Conservation (phyloP, 2,797 vertebrate species). For the Phoeniculus purpureus region DNA sequence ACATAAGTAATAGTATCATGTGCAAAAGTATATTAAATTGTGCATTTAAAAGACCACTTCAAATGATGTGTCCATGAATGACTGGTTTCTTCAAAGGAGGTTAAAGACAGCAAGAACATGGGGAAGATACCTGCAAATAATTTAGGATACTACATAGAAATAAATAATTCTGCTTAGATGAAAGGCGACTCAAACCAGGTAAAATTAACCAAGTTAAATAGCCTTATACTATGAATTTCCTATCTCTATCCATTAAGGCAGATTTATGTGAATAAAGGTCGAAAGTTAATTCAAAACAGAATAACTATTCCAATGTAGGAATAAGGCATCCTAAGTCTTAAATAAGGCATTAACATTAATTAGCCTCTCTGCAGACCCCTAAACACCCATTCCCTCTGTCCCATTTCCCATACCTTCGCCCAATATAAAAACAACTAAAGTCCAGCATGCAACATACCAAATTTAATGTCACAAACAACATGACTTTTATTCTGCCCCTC, state of each 20-base stretch:
- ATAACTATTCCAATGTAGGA: background rate
- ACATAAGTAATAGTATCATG: constrained; percentile 21
- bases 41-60: constrained; percentile 22
- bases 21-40: constrained; percentile 12
- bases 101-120: background rate
- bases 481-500: background rate
- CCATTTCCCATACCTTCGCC: background rate
- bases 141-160: background rate
- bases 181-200: background rate
- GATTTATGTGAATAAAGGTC: constrained; percentile 13
- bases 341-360: background rate
- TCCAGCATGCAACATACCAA: background rate
- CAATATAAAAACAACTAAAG: background rate
- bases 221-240: background rate
- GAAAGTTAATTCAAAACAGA: constrained; percentile 10
- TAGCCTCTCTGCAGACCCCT: background rate
- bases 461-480: background rate
- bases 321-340: background rate
- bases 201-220: constrained; percentile 18
- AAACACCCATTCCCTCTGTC: background rate
- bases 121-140: background rate
- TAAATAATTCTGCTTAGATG: background rate
- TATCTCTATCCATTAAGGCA: background rate
- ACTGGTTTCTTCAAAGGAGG: background rate
- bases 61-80: background rate